These are phyloP conservation scores for Tetraodon nigroviridis DNA, from an alignment of 2,113 vertebrate species.

Conservation along the genomic window DNA sequence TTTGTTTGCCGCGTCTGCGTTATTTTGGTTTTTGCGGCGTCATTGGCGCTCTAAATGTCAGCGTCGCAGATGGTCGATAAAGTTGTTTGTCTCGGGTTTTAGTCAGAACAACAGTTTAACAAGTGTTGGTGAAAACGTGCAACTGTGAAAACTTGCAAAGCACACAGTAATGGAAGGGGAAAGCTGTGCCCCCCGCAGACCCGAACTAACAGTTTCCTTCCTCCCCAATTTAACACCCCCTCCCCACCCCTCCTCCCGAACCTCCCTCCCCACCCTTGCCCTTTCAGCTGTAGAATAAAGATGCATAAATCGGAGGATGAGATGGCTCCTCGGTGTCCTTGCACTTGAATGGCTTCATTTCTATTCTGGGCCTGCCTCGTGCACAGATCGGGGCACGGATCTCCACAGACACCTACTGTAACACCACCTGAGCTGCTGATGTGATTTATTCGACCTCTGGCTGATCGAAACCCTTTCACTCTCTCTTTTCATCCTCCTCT, in stretches of 20 bases:
- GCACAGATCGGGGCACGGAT: constrained; percentile 31
- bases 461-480: constrained; percentile 36
- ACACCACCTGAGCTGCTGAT: constrained; percentile 48
- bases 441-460: constrained; percentile 39
- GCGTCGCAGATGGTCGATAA: constrained; percentile 16
- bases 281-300: constrained; percentile 48
- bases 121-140: not conserved
- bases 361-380: constrained; percentile 52
- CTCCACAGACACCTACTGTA: constrained; percentile 52
- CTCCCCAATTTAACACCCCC: not conserved
- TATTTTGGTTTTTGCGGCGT: constrained; percentile 3
- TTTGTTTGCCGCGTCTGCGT: not conserved
- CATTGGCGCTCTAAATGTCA: constrained; percentile 30
- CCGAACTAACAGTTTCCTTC: constrained; percentile 14
- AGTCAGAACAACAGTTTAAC: not conserved
- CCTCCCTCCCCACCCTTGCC: constrained; percentile 18
- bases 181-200: constrained; percentile 8
- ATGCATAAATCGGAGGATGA: constrained; percentile 49
- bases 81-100: constrained; percentile 26
- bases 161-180: not conserved
- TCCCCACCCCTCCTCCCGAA: constrained; percentile 9
- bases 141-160: not conserved
- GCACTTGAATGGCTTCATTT: constrained; percentile 47
- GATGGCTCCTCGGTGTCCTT: constrained; percentile 28
- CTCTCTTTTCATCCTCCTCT: constrained; percentile 32